These are phyloP conservation scores for Holocentrus rufus DNA, from an alignment of 2,797 vertebrate genomes.

Conservation along the genomic window DNA sequence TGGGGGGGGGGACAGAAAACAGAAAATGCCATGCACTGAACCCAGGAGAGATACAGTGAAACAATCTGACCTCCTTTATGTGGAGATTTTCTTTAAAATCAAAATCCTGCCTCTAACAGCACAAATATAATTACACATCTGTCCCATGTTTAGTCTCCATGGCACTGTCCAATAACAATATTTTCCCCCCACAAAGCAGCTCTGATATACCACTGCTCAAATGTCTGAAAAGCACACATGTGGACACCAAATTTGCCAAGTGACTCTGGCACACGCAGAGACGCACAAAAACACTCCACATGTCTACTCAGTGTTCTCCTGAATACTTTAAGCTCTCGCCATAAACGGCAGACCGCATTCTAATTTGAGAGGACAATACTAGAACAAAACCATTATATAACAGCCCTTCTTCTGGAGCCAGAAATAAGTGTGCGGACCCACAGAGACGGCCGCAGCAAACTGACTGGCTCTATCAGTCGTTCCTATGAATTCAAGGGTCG, in stretches of 20 bases:
- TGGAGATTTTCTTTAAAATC: constrained; percentile 8
- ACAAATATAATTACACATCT: constrained; percentile 21
- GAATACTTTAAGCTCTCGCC: background rate
- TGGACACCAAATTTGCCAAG: background rate
- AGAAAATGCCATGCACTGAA: constrained; percentile 30
- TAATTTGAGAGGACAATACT: constrained; percentile 49
- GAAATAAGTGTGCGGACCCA: constrained; percentile 43
- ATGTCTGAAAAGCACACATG: background rate
- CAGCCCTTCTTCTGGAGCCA: constrained; percentile 39
- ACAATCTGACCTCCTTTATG: background rate
- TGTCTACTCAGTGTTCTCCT: constrained; percentile 9
- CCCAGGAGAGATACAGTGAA: constrained; percentile 23
- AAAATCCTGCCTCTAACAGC: constrained; percentile 7
- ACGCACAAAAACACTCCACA: background rate
- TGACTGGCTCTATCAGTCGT: constrained; percentile 17
- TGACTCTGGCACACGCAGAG: background rate
- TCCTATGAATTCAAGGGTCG: constrained; percentile 20
- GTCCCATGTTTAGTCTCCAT: constrained; percentile 17
- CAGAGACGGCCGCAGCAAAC: constrained; percentile 2
- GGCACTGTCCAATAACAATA: background rate
- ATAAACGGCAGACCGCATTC: constrained; percentile 40
- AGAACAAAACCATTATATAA: constrained; percentile 43
- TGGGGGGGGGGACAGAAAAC: constrained; percentile 45
- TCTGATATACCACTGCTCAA: constrained; percentile 9
- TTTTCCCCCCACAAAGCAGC: background rate